Evolutionary conservation across 2,888 invertebrate species (phyloP), one percentile per base, ranked within the genome.

Genomic region (Parnassius glacialis): DNA sequence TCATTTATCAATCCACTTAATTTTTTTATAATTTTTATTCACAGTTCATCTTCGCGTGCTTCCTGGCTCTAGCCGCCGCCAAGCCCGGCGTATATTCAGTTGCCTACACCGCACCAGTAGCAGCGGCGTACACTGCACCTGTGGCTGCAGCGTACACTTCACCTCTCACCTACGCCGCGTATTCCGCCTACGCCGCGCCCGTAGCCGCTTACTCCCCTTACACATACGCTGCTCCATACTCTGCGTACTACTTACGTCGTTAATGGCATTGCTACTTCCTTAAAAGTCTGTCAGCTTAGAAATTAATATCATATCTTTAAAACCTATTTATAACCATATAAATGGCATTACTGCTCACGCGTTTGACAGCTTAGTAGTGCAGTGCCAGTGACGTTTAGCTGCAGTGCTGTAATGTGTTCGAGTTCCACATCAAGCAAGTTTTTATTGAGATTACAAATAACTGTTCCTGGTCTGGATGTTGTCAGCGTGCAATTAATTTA

Each of bases 51-150:
- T 79, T 93, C 77, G 81, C 86, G 45, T 92, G 90, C 71, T 76
- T 93, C 70, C 68, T 93, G 81, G 92, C 89, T 48, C 69, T 88
- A 64, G 92, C 87, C 52, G 80, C 83, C 44, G 92, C 92, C 61
- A 85, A 87, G 72, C 89, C 91, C 54, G 75, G 74, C 20, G 50
- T 70, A 12, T 62, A 82, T 59, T 70, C 73, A 2, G 60, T 67
- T 13, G 66, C 68, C 3, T 70, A 70, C 64, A 66, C 70, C 20
- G 81, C 77, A 34, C 67, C 66, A 11, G 59, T 68, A 1, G 66
- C 66, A 10, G 65, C 70, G 11, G 78, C 80, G 0, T 81, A 81
- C 71, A 74, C 76, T 3, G 77, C 84, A 0, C 80, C 84, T 1
- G 68, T 78, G n/a, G 74, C 78, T 10, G 72, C 78, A 9, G 79